Base-by-base conservation (phyloP, 2,113 vertebrate genomes). In the Pedetes capensis region DNA sequence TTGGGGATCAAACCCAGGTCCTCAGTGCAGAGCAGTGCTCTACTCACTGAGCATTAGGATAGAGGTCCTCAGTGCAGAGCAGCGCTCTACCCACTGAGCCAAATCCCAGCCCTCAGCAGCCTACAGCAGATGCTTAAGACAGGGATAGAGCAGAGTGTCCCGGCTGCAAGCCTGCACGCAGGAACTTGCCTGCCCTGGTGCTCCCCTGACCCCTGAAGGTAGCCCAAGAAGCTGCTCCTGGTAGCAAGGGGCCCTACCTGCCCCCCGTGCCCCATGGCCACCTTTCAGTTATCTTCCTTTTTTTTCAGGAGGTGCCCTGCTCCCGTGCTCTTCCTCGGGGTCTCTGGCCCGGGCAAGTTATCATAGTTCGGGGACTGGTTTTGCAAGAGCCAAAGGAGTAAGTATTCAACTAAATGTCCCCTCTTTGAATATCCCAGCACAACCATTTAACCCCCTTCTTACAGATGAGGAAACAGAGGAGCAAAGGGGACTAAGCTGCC, bases 361-460 rank as follows among this genome's bases (percentile, higher is more conserved):
- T 98, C 79, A 32, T 96, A 39, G 89, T 97, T 66, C 96, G 97
- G 18, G 98, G 97, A 3, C 75, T 98, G 89, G 95, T 97, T 44
- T 29, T 91, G 44, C 78, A 80, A 1, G 94, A 97, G 51, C 97
- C 98, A 0, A 95, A 96, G 69, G 89, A 97, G 98, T 98, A 79
- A 97, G 98, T 97, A 64, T 74, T 44, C 32, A 4, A 27, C 11
- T 3, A 18, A 47, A 2, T 0, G 0, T 57, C 2, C 2, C 6
- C 22, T 18, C 29, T 25, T 66, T 11, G 2, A 13, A 20, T 27
- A 37, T 59, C 64, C 63, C 57, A 11, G 29, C 23, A 9, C n/a
- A 27, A 6, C 55, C 37, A 9, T 5, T 13, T n/a, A 42, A 6
- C 4, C 57, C 75, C 39, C 47, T 18, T 53, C 34, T 61, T 29